Conservation (phyloP, 2,797 vertebrate genomes). For the Microctenopoma steveboyesi region DNA sequence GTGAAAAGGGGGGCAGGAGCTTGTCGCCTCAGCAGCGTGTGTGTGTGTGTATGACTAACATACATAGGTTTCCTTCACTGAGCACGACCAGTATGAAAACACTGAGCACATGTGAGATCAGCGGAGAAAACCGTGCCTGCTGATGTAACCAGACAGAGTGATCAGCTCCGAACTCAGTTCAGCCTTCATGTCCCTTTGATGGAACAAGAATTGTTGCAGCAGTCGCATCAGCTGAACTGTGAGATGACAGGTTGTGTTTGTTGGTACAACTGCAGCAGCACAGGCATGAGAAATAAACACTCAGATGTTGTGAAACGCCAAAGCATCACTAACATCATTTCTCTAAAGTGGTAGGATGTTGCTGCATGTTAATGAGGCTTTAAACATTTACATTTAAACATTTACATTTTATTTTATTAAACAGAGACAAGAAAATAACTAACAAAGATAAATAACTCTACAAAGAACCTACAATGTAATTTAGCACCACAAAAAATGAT, state of each 20-base stretch:
- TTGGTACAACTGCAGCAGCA: conserved; percentile 12
- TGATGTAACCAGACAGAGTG: conserved; percentile 11
- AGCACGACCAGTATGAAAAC: neutral
- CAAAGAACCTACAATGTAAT: too few species aligned
- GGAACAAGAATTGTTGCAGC: neutral
- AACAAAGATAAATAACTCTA: too few species aligned
- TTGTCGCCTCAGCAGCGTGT: conserved; percentile 1
- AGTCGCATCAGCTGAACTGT: conserved; percentile 6
- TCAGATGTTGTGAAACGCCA: neutral
- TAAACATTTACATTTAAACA: too few species aligned
- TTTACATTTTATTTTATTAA: too few species aligned
- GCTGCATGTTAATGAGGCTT: too few species aligned
- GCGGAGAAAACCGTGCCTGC: neutral
- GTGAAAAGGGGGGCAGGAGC: conserved; percentile 27
- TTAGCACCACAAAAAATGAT: neutral
- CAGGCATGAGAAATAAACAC: neutral
- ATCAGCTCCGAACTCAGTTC: conserved; percentile 37
- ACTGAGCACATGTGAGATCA: neutral
- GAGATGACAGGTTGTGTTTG: conserved; percentile 12
- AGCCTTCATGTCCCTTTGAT: conserved; percentile 8
- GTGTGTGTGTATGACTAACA: neutral
- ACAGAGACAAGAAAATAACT: too few species aligned
- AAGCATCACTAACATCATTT: neutral
- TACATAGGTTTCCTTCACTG: conserved; percentile 6
- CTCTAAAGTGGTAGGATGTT: too few species aligned